Evolutionary conservation across 2,888 invertebrate genomes (phyloP).

Genomic region (Prenolepis imparis): DNA sequence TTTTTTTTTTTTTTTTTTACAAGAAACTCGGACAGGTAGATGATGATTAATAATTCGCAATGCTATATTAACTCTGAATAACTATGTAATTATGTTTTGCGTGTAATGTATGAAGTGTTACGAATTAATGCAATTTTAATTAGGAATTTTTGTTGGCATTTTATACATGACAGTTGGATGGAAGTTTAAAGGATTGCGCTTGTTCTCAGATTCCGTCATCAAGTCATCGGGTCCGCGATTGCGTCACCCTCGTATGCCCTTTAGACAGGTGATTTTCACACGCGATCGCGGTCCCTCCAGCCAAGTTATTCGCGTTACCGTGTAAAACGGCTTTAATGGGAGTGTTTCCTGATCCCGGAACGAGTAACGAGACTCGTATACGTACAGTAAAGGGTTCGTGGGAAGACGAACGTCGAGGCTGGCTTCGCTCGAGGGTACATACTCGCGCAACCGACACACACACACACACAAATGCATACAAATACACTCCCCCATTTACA

Average conservation of each 20-base stretch:
- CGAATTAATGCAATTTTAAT: neutral
- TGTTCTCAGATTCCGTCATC: neutral
- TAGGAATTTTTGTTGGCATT: neutral
- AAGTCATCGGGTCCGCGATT: neutral
- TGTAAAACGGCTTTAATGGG: slow-evolving; percentile 75
- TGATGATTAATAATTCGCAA: neutral
- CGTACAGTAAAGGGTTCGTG: slow-evolving; percentile 73
- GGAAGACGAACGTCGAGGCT: slow-evolving; percentile 75
- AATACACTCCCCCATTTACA: neutral
- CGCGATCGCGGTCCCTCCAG: slow-evolving; percentile 32
- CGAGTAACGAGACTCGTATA: slow-evolving; percentile 71
- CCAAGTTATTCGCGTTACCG: slow-evolving; percentile 58
- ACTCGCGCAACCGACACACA: slow-evolving; percentile 55
- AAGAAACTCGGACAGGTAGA: neutral
- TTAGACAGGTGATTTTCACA: slow-evolving; percentile 42
- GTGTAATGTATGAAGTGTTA: neutral
- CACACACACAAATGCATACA: slow-evolving; percentile 13
- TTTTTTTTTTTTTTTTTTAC: too few relatives aligned
- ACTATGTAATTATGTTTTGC: neutral
- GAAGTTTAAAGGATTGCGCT: too few relatives aligned
- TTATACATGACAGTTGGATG: too few relatives aligned
- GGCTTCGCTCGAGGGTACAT: slow-evolving; percentile 67
- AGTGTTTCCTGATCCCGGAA: slow-evolving; percentile 76
- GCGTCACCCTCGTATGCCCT: slow-evolving; percentile 1
- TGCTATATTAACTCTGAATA: neutral